phyloP scores from a whole-genome alignment of 2,113 vertebrate genomes.

The Mesitornis unicolor region DNA sequence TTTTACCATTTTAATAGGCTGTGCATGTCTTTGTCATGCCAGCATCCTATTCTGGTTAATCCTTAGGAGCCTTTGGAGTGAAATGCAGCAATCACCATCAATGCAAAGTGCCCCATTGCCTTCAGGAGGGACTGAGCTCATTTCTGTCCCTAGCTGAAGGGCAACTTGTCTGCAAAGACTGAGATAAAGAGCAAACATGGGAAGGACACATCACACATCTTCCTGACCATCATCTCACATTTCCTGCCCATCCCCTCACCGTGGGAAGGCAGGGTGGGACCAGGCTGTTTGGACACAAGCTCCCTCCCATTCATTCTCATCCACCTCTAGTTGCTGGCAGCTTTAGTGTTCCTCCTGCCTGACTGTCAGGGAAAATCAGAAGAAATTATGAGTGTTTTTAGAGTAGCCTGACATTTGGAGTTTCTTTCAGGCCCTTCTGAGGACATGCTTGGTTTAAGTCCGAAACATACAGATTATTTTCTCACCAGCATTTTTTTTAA shows the following conservation, averaged over 20 bases:
- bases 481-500: background rate
- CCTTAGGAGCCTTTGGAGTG: background rate
- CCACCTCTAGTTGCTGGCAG: background rate
- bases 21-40: background rate
- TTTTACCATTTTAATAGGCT: background rate
- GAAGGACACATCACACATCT: accelerated
- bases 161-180: background rate
- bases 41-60: background rate
- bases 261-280: background rate
- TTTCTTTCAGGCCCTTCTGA: background rate
- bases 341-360: background rate
- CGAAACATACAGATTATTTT: background rate
- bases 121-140: background rate
- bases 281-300: background rate
- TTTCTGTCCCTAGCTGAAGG: background rate
- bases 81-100: background rate
- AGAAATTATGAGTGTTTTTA: background rate
- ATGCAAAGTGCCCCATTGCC: background rate
- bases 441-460: background rate
- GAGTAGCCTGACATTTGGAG: background rate
- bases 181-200: background rate
- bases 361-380: background rate
- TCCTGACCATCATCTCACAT: background rate
- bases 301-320: background rate
- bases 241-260: accelerated